A percentile compares a stretch with the other conserved stretches of the same genome.
phyloP scores from a whole-genome alignment of 1,140 invertebrate species.

The Cardiocondyla obscurior region DNA sequence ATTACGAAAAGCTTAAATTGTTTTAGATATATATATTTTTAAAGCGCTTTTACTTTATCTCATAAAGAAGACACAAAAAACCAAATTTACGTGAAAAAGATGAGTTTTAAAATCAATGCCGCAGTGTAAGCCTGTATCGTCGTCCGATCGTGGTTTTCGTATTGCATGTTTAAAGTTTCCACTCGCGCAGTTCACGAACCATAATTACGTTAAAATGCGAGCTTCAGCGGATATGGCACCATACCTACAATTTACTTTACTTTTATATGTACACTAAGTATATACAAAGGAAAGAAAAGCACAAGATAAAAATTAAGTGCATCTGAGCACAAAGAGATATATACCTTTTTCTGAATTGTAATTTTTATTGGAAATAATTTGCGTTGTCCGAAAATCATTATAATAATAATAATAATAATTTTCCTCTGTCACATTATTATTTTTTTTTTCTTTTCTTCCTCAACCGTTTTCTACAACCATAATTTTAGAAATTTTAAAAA shows the following conservation, averaged over 20 bases:
- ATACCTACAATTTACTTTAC: constrained; percentile 14
- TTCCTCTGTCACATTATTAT: neutral
- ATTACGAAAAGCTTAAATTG: constrained; percentile 19
- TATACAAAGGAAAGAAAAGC: neutral
- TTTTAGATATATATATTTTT: neutral
- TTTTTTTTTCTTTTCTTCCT: neutral
- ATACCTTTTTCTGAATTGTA: neutral
- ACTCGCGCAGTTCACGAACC: constrained; percentile 6
- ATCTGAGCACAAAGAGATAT: neutral
- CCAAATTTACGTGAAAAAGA: neutral
- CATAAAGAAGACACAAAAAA: neutral
- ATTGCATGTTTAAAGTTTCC: neutral
- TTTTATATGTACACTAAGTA: neutral
- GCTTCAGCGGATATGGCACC: constrained; percentile 27
- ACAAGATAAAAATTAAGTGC: neutral
- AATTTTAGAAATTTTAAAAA: neutral
- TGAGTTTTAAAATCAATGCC: neutral
- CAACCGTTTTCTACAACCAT: neutral
- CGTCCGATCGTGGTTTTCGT: neutral
- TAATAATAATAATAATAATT: neutral
- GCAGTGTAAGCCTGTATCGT: neutral
- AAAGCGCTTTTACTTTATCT: neutral
- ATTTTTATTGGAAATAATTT: constrained; percentile 28
- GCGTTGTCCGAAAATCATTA: neutral
- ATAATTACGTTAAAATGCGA: neutral